These are phyloP conservation scores for Camponotus pennsylvanicus DNA, from an alignment of 1,140 invertebrate species.

Conservation along the genomic window DNA sequence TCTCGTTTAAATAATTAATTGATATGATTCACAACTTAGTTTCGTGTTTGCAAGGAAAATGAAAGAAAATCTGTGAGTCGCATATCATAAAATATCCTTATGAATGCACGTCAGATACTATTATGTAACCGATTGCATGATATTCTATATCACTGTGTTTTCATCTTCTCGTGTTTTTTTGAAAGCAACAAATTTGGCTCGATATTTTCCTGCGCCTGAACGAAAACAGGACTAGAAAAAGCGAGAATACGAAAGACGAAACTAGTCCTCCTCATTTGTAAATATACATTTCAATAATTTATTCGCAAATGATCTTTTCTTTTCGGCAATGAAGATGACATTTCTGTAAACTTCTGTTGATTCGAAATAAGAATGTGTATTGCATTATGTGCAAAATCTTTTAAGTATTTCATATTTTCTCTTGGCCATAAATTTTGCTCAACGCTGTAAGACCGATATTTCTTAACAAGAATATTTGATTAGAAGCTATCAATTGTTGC, in stretches of 20 bases:
- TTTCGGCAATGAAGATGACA: constrained; percentile 47
- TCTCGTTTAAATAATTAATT: constrained; percentile 1
- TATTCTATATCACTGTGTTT: constrained; percentile 18
- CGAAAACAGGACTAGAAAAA: constrained; percentile 26
- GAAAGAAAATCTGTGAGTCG: constrained; percentile 8
- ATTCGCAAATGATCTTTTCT: constrained; percentile 56
- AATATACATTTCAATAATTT: constrained; percentile 68
- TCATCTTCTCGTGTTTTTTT: neutral
- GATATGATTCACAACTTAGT: no score
- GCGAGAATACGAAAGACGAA: neutral
- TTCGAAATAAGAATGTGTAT: constrained; percentile 23
- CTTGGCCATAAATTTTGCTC: neutral
- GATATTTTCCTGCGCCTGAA: constrained; percentile 65
- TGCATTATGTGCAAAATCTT: neutral
- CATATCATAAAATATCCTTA: neutral
- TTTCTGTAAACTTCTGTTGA: constrained; percentile 13
- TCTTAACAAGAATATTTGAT: constrained; percentile 3
- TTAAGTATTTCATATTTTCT: constrained; percentile 30
- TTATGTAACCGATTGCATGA: neutral
- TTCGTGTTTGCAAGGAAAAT: neutral
- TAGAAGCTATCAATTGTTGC: neutral
- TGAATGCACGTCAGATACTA: neutral
- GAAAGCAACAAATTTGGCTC: neutral
- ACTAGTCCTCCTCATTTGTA: constrained; percentile 59
- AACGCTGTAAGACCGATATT: neutral